A percentile compares a stretch with the other conserved stretches of the same genome.
Evolutionary conservation across 2,113 vertebrate species (phyloP).

Genomic region (Procavia capensis): DNA sequence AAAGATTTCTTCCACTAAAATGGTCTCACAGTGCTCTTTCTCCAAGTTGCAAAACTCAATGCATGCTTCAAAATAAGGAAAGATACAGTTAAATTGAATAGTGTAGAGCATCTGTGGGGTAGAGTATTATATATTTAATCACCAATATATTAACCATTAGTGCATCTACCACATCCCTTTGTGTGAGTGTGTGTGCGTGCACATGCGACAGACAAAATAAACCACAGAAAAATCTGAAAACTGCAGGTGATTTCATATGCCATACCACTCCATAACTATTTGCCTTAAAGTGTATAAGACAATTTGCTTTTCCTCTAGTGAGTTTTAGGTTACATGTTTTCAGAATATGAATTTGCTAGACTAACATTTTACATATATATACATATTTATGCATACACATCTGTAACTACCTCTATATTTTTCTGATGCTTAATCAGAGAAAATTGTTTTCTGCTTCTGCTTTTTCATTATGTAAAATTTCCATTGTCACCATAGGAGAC

Average conservation of each 20-base stretch:
- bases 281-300: not conserved
- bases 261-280: not conserved
- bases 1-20: not conserved
- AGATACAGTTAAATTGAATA: not conserved
- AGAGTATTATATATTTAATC: not conserved
- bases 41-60: not conserved
- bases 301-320: not conserved
- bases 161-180: not conserved
- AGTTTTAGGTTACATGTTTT: not conserved
- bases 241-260: not conserved
- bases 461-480: not conserved
- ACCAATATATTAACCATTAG: not conserved
- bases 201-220: not conserved
- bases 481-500: not conserved
- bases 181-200: not conserved
- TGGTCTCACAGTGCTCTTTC: not conserved
- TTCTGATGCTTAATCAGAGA: not conserved
- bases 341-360: not conserved
- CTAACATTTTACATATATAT: not conserved
- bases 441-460: not conserved
- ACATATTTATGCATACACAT: too few relatives aligned
- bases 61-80: constrained; percentile 3
- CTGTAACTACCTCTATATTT: not conserved
- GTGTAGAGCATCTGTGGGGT: not conserved
- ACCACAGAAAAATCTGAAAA: not conserved